Conservation (phyloP, 2,113 vertebrate species). For the Indicator indicator region DNA sequence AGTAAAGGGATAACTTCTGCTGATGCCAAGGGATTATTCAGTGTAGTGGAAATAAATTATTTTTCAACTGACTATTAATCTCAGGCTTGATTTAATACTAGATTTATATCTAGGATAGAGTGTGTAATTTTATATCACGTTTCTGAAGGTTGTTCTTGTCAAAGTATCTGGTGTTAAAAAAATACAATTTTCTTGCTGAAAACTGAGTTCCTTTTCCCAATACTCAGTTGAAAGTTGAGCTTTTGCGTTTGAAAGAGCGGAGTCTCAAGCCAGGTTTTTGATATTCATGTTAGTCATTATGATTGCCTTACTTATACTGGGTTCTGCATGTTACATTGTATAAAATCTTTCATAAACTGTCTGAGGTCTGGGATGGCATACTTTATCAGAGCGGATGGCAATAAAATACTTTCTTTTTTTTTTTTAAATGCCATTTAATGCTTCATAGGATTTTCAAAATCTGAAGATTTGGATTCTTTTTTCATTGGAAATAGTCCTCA, state of each 20-base stretch:
- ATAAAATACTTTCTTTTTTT: not conserved
- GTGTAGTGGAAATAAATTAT: not conserved
- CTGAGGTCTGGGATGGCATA: not conserved
- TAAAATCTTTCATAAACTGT: not conserved
- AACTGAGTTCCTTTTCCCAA: not conserved
- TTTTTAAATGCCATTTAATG: not conserved
- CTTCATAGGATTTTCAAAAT: not conserved
- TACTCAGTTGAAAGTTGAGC: not conserved
- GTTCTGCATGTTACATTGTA: not conserved
- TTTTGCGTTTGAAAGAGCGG: not conserved
- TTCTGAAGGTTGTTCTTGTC: not conserved
- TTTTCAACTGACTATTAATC: not conserved
- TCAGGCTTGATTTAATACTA: not conserved
- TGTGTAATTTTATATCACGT: not conserved
- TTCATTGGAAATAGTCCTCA: not conserved
- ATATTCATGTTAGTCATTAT: rapidly evolving
- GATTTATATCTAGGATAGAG: not conserved
- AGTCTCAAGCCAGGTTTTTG: not conserved
- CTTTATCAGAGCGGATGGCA: not conserved
- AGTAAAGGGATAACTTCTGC: not conserved
- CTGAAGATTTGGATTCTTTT: not conserved
- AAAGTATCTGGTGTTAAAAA: not conserved
- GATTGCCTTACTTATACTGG: not conserved
- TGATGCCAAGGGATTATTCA: not conserved
- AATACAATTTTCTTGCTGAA: not conserved